These are phyloP conservation scores for Aurelia aurita complex sp. Pacific DNA, from an alignment of 30 jellyfish, hydroid and myxozoan species.

Conservation along the genomic window DNA sequence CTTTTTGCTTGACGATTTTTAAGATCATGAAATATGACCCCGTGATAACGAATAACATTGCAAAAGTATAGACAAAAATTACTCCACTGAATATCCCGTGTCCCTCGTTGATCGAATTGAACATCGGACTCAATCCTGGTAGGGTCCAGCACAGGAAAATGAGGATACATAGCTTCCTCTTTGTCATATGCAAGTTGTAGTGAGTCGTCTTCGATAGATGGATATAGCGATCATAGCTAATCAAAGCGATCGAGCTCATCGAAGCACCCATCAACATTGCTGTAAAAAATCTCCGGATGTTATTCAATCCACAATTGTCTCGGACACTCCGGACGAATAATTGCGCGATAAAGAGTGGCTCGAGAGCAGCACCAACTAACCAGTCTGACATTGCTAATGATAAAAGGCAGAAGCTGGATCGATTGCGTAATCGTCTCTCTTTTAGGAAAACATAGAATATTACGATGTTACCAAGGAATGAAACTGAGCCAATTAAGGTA, in stretches of 20 bases:
- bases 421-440: slow-evolving; percentile 36
- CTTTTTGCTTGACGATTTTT: slow-evolving; percentile 46
- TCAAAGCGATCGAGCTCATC: slow-evolving; percentile 72
- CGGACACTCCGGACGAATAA: slow-evolving; percentile 12
- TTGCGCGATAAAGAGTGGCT: slow-evolving; percentile 56
- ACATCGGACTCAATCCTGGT: slow-evolving; percentile 62
- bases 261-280: slow-evolving; percentile 67
- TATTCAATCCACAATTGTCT: slow-evolving; percentile 33
- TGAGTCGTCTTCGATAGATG: slow-evolving; percentile 60
- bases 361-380: slow-evolving; percentile 39
- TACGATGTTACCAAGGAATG: slow-evolving; percentile 26
- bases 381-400: slow-evolving; percentile 67
- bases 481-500: slow-evolving; percentile 10
- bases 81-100: slow-evolving; percentile 53
- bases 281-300: slow-evolving; percentile 38
- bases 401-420: slow-evolving; percentile 50
- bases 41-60: slow-evolving; percentile 29
- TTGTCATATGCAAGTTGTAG: slow-evolving; percentile 60
- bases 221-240: slow-evolving; percentile 75
- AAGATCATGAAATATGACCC: slow-evolving; percentile 54
- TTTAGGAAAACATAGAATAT: slow-evolving; percentile 35
- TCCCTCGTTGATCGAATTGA: background rate
- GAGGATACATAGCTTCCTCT: slow-evolving; percentile 22
- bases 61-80: slow-evolving; percentile 39
- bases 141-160: slow-evolving; percentile 49